phyloP scores from a whole-genome alignment of 2,797 vertebrate species.

The Leucoraja ocellata region DNA sequence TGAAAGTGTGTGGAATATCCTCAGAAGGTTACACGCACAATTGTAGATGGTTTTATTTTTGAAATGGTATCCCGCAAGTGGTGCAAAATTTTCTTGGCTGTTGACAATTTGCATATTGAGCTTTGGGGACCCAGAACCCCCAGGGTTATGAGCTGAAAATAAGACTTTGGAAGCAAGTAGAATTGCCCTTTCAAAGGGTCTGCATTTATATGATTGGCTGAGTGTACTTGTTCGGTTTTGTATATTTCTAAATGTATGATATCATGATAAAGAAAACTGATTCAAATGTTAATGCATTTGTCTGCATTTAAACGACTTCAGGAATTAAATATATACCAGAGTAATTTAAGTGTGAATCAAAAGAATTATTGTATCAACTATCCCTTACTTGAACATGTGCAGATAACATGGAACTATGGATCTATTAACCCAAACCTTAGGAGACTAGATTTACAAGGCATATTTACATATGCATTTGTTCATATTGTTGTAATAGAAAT shows the following conservation, averaged over 20 bases:
- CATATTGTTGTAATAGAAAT: not conserved
- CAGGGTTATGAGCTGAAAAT: too few relatives aligned
- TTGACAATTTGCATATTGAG: not conserved
- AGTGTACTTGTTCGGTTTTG: too few relatives aligned
- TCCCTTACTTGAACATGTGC: not conserved
- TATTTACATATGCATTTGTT: too few relatives aligned
- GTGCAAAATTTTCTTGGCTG: not conserved
- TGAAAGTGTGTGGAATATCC: not conserved
- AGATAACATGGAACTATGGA: not conserved
- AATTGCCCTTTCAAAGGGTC: too few relatives aligned
- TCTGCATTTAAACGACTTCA: not conserved
- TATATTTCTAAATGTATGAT: too few relatives aligned
- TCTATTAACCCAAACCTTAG: not conserved
- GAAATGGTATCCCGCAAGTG: not conserved
- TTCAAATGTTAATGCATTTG: not conserved
- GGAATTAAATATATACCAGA: not conserved
- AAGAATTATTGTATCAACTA: not conserved
- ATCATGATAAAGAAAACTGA: not conserved
- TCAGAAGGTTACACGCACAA: not conserved
- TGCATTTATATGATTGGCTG: too few relatives aligned
- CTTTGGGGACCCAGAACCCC: too few relatives aligned
- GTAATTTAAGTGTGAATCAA: not conserved
- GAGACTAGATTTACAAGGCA: not conserved
- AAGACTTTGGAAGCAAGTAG: too few relatives aligned
- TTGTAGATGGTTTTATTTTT: not conserved